phyloP scores from a whole-genome alignment of 2,113 vertebrate species.

The Burhinus oedicnemus region DNA sequence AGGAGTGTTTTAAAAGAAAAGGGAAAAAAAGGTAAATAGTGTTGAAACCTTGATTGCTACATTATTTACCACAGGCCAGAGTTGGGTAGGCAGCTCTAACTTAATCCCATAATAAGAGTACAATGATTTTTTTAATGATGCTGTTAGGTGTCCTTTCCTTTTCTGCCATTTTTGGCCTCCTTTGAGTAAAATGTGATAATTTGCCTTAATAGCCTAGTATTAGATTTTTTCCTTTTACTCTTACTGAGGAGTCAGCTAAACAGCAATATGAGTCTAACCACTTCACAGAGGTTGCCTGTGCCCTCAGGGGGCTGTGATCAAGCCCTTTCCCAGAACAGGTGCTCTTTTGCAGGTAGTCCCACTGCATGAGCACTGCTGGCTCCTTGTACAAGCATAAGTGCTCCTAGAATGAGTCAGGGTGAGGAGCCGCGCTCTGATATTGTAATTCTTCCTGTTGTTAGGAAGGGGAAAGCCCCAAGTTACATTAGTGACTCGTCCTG shows the following conservation, averaged over 20 bases:
- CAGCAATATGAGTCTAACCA: background rate
- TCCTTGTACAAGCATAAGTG: background rate
- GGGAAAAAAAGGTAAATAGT: background rate
- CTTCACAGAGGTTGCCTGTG: background rate
- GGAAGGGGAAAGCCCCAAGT: background rate
- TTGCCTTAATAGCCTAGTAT: background rate
- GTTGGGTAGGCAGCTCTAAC: background rate
- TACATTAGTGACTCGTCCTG: background rate
- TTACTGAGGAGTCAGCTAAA: background rate
- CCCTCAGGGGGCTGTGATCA: background rate
- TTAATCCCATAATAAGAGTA: background rate
- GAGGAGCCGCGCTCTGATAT: accelerated
- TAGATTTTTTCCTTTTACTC: background rate
- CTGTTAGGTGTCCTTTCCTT: background rate
- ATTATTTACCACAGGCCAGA: conserved; percentile 22
- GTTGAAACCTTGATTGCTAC: conserved; percentile 46
- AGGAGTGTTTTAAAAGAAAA: conserved; percentile 23
- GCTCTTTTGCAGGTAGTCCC: background rate
- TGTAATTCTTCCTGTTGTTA: background rate
- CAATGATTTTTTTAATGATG: conserved; percentile 1
- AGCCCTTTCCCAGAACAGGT: background rate
- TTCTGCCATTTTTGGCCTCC: conserved; percentile 5
- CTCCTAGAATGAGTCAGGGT: background rate
- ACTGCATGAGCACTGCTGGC: background rate
- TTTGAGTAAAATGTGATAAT: conserved; percentile 25